phyloP scores from a whole-genome alignment of 2,797 vertebrate species.

The Galaxias olidus region DNA sequence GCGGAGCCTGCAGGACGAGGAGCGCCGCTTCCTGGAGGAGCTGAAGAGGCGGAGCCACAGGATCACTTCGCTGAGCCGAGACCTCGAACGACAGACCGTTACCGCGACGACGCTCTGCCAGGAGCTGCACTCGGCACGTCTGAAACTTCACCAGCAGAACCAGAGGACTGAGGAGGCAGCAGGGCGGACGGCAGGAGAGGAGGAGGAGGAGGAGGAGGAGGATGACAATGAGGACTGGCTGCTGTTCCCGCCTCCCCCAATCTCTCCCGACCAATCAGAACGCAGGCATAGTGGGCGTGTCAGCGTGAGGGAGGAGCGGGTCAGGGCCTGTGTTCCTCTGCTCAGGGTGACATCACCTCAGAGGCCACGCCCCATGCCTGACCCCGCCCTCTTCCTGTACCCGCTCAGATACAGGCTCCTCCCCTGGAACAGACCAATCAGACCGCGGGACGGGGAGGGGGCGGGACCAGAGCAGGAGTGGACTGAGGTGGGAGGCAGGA shows the following conservation, averaged over 20 bases:
- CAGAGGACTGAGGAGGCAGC: conserved; percentile 39
- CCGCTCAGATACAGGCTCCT: conserved; percentile 75
- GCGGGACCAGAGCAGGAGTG: conserved; percentile 60
- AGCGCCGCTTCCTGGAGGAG: conserved; percentile 90
- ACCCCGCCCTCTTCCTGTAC: conserved; percentile 88
- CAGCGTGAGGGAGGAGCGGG: conserved; percentile 66
- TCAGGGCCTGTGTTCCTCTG: conserved; percentile 71
- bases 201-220: background rate
- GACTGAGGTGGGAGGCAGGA: conserved; percentile 69
- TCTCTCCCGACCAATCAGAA: conserved; percentile 50
- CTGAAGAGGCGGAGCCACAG: conserved; percentile 91
- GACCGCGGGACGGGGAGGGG: conserved; percentile 42
- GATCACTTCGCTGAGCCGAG: conserved; percentile 85
- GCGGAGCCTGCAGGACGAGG: conserved; percentile 83
- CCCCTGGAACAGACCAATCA: conserved; percentile 58
- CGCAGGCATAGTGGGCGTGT: conserved; percentile 44
- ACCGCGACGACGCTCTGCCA: conserved; percentile 85
- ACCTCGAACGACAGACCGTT: conserved; percentile 89
- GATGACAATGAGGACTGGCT: conserved; percentile 56
- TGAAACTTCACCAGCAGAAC: conserved; percentile 77
- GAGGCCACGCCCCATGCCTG: conserved; percentile 85
- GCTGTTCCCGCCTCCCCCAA: conserved; percentile 60
- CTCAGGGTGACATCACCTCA: conserved; percentile 74
- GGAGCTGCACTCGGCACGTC: conserved; percentile 83
- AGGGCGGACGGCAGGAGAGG: conserved; percentile 18